Evolutionary conservation across 2,797 vertebrate genomes (phyloP).

Genomic region (Falco berigora): DNA sequence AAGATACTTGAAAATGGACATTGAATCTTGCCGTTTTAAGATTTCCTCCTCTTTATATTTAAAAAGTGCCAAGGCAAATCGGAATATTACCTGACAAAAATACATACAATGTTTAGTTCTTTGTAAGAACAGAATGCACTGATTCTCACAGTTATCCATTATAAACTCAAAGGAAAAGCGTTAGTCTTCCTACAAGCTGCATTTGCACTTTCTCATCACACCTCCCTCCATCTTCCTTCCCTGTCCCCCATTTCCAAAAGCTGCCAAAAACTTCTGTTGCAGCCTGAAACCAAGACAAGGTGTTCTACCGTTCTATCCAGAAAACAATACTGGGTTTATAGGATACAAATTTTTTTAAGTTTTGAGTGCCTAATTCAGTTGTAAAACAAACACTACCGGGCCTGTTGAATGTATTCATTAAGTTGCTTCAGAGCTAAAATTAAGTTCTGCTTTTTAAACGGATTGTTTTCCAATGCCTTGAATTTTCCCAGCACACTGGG

Average conservation of each 20-base stretch:
- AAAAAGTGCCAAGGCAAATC: conserved; percentile 91
- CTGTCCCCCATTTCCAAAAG: not conserved
- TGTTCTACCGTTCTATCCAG: not conserved
- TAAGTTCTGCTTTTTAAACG: not conserved
- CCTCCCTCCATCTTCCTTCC: not conserved
- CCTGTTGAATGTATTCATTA: not conserved
- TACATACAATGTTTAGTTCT: not conserved
- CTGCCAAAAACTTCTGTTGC: not conserved
- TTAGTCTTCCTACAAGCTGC: not conserved
- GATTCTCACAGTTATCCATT: not conserved
- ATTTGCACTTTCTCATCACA: not conserved
- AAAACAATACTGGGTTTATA: not conserved
- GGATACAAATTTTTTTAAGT: not conserved
- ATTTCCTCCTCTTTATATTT: conserved; percentile 98
- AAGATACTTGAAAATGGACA: conserved; percentile 94
- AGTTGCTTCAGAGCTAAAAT: not conserved
- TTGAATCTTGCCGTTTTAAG: conserved; percentile 88
- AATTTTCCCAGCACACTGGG: not conserved
- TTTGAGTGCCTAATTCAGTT: not conserved
- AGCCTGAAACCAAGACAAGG: not conserved
- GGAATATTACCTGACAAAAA: conserved; percentile 88
- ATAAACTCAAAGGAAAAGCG: not conserved
- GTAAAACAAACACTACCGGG: not conserved
- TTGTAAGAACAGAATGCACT: not conserved
- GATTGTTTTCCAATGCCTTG: not conserved